Base-by-base conservation (phyloP, 92 coral and sea anemone species). In the Epizoanthus illoricatus region DNA sequence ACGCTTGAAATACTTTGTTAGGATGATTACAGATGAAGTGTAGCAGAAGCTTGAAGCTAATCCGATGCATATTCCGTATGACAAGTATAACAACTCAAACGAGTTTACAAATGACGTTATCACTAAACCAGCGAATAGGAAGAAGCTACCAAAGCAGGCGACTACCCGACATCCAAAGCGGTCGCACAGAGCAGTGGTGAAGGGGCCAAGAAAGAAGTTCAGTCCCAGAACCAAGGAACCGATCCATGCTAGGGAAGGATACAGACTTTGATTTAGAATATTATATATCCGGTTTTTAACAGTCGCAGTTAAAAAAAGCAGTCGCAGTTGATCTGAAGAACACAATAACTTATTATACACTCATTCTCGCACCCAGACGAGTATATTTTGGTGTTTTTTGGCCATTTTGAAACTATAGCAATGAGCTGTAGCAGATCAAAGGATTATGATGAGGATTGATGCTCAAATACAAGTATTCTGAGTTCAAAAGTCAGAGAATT, bases 161-260 rank as follows among this genome's bases (percentile, higher is more conserved):
- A 75, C 80, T 19, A 76, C 61, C 19, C 87, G 84, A 47, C 87
- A 66, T 15, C 87, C 87, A 66, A 85, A 43, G 23, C 87, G 87
- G 39, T 85, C 87, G 52, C 87, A 75, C 59, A 85, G 65, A 16
- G 87, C 87, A 56, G 83, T 85, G 21, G 87, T 69, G 78, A 85
- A 65, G 7, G 87, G 87, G 41, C 87, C 87, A 58, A 65, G 80
- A 71, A 85, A 76, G 39, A 85, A 85, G 45, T 85, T 85, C 21
- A 85, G 64, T 7, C 87, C 87, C 62, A 85, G 70, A 67, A 65
- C 87, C 33, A 76, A 17, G 0, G 87, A 85, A 5, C 87, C 87
- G 12, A 85, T 76, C 87, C 87, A 85, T 0, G 87, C 87, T 85
- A 45, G 49, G 72, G 80, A 65, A 68, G 28, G 59, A 57, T 55